Conservation (phyloP, 2,888 invertebrate genomes). For the Caenorhabditis drosophilae region DNA sequence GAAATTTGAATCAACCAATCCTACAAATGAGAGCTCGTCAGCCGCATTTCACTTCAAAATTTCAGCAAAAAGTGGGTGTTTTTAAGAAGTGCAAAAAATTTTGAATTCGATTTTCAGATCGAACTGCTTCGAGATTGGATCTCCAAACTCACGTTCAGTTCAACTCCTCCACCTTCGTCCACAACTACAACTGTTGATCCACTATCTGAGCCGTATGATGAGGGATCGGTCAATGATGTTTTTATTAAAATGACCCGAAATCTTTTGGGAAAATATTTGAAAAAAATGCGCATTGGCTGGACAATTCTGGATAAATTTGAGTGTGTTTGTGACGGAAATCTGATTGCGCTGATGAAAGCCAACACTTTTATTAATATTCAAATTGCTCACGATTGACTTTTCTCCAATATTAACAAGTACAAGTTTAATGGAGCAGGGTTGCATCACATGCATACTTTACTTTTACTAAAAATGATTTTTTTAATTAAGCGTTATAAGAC, state of each 20-base stretch:
- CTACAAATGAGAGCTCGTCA: not conserved
- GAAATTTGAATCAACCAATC: not conserved
- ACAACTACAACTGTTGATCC: conserved; percentile 23
- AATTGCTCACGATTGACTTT: conserved; percentile 25
- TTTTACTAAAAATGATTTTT: no score
- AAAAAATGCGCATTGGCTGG: conserved; percentile 26
- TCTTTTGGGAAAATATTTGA: conserved; percentile 26
- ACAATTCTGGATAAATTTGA: conserved; percentile 32
- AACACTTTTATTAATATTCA: conserved; percentile 38
- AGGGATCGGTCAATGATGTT: conserved; percentile 10
- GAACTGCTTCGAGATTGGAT: conserved; percentile 27
- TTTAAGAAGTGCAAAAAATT: not conserved
- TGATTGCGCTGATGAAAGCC: conserved; percentile 27
- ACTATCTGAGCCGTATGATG: conserved; percentile 22
- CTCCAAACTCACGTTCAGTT: conserved; percentile 12
- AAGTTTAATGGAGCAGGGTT: no score
- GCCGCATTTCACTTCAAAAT: not conserved
- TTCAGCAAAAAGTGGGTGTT: not conserved
- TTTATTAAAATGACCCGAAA: conserved; percentile 23
- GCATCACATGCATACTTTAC: no score
- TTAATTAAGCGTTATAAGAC: no score
- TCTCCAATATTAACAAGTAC: no score
- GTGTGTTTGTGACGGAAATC: conserved; percentile 35
- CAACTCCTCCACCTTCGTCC: conserved; percentile 6
- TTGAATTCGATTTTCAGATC: conserved; percentile 10